A percentile compares a stretch with the other conserved stretches of the same genome.
phyloP scores from a whole-genome alignment of 2,888 invertebrate species.

The Drosophila anceps region DNA sequence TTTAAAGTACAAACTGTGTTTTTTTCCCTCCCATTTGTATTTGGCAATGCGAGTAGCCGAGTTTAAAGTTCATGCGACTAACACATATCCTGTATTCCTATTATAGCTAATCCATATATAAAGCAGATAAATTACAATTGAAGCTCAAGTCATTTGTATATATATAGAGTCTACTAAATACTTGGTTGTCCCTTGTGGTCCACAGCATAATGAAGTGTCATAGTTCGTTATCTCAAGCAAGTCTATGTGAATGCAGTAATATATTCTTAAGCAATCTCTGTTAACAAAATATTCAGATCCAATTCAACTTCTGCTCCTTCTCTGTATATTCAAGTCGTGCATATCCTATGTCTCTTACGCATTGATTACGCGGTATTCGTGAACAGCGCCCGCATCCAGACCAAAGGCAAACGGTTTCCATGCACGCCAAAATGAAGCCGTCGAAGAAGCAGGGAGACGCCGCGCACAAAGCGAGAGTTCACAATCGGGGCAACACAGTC shows the following conservation, averaged over 20 bases:
- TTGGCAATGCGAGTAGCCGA: slow-evolving; percentile 18
- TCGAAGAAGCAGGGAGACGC: slow-evolving; percentile 39
- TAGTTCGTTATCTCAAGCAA: too few species aligned
- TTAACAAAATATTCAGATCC: too few species aligned
- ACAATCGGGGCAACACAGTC: slow-evolving; percentile 28
- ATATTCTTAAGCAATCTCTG: too few species aligned
- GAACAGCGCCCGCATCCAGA: slow-evolving; percentile 41
- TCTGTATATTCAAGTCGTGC: not conserved
- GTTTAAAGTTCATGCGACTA: not conserved
- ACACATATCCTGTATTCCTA: slow-evolving; percentile 16
- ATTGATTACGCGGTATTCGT: slow-evolving; percentile 22
- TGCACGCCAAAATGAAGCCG: slow-evolving; percentile 78
- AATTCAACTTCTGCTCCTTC: not conserved
- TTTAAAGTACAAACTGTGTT: slow-evolving; percentile 66
- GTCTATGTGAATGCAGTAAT: too few species aligned
- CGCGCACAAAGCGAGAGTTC: slow-evolving; percentile 28
- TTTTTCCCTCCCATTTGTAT: slow-evolving; percentile 44
- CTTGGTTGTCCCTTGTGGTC: not conserved
- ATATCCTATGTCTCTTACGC: not conserved
- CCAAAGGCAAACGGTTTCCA: slow-evolving; percentile 68
- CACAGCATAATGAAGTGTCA: too few species aligned
- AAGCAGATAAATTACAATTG: too few species aligned
- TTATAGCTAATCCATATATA: too few species aligned
- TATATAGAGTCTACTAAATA: too few species aligned
- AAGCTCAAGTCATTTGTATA: too few species aligned